Conservation (phyloP, 2,888 invertebrate species). For the Cacoxenus indagator region DNA sequence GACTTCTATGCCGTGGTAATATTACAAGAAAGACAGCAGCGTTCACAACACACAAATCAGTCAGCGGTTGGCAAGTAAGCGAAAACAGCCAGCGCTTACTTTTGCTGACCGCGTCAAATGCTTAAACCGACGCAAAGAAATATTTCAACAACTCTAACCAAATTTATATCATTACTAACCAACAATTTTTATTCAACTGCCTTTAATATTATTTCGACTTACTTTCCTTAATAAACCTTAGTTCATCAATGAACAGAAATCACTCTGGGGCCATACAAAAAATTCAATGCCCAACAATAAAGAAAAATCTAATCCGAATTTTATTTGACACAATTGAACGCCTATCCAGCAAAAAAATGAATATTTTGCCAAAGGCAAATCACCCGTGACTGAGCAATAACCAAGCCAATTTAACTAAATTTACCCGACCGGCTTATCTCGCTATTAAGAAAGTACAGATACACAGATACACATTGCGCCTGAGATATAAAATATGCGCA, state of each 20-base stretch:
- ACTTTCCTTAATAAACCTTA: too few species aligned
- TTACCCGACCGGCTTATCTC: neutral
- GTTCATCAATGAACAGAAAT: neutral
- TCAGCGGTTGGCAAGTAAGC: too few species aligned
- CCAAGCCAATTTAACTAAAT: conserved; percentile 20
- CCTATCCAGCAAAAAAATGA: neutral
- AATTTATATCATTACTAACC: too few species aligned
- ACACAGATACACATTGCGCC: neutral
- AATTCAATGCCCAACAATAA: neutral
- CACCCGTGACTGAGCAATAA: neutral
- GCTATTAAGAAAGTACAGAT: neutral
- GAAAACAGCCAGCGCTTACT: too few species aligned
- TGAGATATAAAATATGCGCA: neutral
- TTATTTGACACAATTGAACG: conserved; percentile 1
- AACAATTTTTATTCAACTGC: too few species aligned
- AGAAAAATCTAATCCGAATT: conserved; percentile 14
- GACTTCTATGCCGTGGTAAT: too few species aligned
- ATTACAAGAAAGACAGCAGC: too few species aligned
- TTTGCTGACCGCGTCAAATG: too few species aligned
- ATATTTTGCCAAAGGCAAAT: neutral
- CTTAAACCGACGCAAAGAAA: too few species aligned
- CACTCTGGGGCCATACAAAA: neutral
- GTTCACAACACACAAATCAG: too few species aligned
- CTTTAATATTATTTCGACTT: neutral
- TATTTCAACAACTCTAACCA: too few species aligned